phyloP scores from a whole-genome alignment of 2,888 invertebrate genomes.

The Tiliacea aurago region DNA sequence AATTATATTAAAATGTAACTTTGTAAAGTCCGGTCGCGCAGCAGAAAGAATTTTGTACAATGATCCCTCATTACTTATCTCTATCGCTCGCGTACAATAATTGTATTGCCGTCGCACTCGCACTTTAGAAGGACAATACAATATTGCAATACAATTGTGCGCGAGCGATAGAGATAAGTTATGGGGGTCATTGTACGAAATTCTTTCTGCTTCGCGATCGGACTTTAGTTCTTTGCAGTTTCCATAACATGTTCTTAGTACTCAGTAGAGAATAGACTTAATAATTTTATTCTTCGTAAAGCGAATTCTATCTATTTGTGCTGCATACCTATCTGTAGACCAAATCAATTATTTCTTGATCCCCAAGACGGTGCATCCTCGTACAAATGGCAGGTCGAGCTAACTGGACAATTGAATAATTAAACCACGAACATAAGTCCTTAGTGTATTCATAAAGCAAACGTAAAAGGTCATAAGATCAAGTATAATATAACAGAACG shows the following conservation, averaged over 20 bases:
- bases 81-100: no score
- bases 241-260: background rate
- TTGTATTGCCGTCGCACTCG: no score
- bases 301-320: background rate
- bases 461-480: constrained; percentile 56
- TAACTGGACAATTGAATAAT: constrained; percentile 26
- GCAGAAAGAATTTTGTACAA: no score
- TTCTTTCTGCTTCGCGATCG: no score
- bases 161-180: no score
- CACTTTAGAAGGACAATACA: no score
- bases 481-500: constrained; percentile 54
- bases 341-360: constrained; percentile 8
- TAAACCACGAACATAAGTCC: constrained; percentile 34
- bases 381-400: constrained; percentile 18
- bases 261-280: background rate
- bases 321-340: background rate
- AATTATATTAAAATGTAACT: constrained; percentile 28
- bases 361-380: constrained; percentile 1
- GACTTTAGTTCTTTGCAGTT: no score
- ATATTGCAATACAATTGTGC: no score
- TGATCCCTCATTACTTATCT: no score
- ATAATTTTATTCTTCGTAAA: constrained; percentile 7
- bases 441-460: constrained; percentile 30
- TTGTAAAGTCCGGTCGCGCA: no score
- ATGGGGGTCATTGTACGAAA: no score